A percentile compares a stretch with the other conserved stretches of the same genome.
Conservation (phyloP, 2,797 vertebrate genomes). For the Sebastes baramenuke region DNA sequence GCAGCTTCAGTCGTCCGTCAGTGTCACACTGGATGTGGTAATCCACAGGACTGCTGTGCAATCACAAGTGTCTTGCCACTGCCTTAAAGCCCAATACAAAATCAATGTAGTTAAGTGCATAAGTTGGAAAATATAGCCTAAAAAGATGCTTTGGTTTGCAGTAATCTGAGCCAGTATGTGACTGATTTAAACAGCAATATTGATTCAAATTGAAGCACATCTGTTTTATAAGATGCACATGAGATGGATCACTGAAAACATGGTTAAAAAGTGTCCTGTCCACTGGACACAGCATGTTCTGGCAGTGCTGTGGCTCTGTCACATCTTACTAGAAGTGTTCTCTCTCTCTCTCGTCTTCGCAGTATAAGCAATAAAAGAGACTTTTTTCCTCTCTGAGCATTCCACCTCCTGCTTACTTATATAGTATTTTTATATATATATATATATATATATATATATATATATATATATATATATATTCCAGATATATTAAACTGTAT, state of each 20-base stretch:
- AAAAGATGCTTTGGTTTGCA: not conserved
- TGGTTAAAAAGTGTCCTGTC: not conserved
- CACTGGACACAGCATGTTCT: not conserved
- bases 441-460: too few species aligned
- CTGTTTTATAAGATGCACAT: not conserved
- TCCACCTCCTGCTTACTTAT: not conserved
- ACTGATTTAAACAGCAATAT: not conserved
- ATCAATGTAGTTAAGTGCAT: not conserved
- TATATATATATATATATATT: not conserved
- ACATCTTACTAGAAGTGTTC: not conserved
- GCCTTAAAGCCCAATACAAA: not conserved
- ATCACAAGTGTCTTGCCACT: not conserved
- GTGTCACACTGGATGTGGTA: not conserved
- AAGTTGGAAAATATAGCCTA: not conserved
- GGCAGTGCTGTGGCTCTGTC: not conserved
- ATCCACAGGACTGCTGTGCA: not conserved
- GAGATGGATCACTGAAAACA: not conserved
- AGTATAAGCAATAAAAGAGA: not conserved
- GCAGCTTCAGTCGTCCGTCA: constrained; percentile 18
- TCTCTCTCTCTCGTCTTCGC: not conserved
- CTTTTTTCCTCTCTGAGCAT: not conserved
- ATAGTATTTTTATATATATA: too few species aligned
- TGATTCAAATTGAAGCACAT: not conserved
- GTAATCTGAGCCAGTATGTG: not conserved
- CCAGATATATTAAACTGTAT: not conserved